These are phyloP conservation scores for Prosapia bicincta DNA, from an alignment of 2,888 invertebrate species.

Conservation along the genomic window DNA sequence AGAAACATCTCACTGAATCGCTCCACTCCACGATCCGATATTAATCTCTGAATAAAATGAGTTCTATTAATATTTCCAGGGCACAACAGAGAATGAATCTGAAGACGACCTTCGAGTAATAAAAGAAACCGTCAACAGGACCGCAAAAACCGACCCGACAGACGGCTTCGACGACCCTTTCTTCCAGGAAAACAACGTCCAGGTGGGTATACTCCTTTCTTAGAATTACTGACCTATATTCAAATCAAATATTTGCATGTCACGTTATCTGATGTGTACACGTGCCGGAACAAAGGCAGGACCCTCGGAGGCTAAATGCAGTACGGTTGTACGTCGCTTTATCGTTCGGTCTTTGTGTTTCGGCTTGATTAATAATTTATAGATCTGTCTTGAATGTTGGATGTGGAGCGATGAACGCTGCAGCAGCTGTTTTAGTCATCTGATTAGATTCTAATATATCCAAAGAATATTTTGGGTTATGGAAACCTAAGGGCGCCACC, in stretches of 20 bases:
- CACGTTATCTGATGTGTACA: background rate
- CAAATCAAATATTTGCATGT: background rate
- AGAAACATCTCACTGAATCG: too few species aligned
- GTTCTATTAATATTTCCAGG: background rate
- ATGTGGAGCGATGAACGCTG: too few species aligned
- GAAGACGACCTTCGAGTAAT: constrained; percentile 30
- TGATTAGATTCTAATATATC: too few species aligned
- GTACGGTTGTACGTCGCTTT: too few species aligned
- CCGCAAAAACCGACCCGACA: constrained; percentile 19
- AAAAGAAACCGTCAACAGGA: constrained; percentile 10
- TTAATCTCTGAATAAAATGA: background rate
- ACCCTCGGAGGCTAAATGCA: too few species aligned
- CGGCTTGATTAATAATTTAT: too few species aligned
- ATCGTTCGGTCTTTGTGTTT: too few species aligned
- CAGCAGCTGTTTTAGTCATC: too few species aligned
- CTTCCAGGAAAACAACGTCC: constrained; percentile 42
- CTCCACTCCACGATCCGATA: too few species aligned
- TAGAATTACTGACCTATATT: background rate
- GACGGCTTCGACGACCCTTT: constrained; percentile 37
- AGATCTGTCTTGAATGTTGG: too few species aligned
- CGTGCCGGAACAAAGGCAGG: background rate
- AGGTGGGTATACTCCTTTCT: constrained; percentile 36
- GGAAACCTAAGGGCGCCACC: too few species aligned
- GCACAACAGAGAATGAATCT: constrained; percentile 19
- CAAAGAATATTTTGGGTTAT: too few species aligned